Conservation (phyloP, 2,888 invertebrate species). For the Mythimna lalbum region DNA sequence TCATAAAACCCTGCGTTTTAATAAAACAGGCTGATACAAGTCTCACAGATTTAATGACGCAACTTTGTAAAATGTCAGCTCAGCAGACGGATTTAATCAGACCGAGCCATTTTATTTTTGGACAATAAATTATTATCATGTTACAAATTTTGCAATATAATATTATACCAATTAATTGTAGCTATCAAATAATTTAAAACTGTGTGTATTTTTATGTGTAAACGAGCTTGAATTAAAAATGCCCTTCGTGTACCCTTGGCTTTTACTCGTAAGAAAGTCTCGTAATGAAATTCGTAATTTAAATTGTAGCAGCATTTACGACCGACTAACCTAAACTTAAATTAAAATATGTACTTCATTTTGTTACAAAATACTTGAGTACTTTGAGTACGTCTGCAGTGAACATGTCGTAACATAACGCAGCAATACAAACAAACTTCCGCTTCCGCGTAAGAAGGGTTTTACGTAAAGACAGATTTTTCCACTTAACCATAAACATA, state of each 20-base stretch:
- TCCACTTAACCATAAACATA: constrained; percentile 11
- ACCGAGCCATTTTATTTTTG: constrained; percentile 7
- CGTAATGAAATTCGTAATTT: constrained; percentile 43
- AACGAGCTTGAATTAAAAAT: constrained; percentile 25
- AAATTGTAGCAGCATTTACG: constrained; percentile 17
- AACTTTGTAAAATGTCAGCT: constrained; percentile 45
- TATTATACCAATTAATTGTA: constrained; percentile 34
- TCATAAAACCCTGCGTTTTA: constrained; percentile 20
- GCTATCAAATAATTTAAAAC: constrained; percentile 20
- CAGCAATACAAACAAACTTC: constrained; percentile 5
- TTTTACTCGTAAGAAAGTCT: constrained; percentile 31
- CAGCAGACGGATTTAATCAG: constrained; percentile 16
- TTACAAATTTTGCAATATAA: constrained; percentile 29
- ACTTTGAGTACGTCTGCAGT: not conserved
- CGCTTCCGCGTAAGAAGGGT: constrained; percentile 9
- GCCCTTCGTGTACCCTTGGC: constrained; percentile 40
- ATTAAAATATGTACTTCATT: not conserved
- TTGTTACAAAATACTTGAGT: not conserved
- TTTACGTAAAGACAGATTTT: constrained; percentile 14
- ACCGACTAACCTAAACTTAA: constrained; percentile 16
- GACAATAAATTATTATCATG: constrained; percentile 12
- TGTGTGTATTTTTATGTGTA: constrained; percentile 8
- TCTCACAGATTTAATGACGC: constrained; percentile 27
- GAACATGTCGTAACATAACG: not conserved
- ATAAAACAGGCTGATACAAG: constrained; percentile 23